Base-by-base conservation (phyloP, 2,888 invertebrate genomes). In the Chironomus riparius region DNA sequence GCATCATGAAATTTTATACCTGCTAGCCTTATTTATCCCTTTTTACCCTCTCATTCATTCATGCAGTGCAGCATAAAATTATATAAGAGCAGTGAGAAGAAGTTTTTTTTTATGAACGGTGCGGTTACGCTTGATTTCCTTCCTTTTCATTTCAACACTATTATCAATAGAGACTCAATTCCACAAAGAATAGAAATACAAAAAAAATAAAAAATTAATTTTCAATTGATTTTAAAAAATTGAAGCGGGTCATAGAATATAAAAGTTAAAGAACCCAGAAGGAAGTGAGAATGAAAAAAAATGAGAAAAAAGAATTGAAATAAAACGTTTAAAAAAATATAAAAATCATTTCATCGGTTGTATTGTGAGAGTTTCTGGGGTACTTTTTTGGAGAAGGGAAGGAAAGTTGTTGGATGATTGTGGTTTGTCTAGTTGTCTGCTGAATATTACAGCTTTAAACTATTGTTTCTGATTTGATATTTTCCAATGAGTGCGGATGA, bases 51-150 rank as follows among this genome's bases (percentile, higher is more conserved):
- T 18, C 68, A n/a, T 28, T 38, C 38, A 38, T 38, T 38, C 38
- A 38, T 38, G 38, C 38, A 38, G 38, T 38, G 38, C 38, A 38
- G 18, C 56, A 18, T 56, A 56, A 56, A 56, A 56, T 56, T 56
- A 38, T 56, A 56, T 22, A n/a, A 68, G 38, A 18, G 69, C 22
- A 38, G 24, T 21, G 38, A 38, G 38, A 38, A 38, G 7, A 38
- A 38, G 10, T 38, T 10, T 38, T 28, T 4, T 28, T 38, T 38
- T 38, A 47, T 6, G 21, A 15, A 68, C 47, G 47, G 47, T 74
- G 74, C 74, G 74, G 74, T 74, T 48, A 74, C 48, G 74, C 21
- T 68, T 68, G 74, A 74, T 74, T 74, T 74, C 74, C 74, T 74
- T 61, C 62, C 62, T 62, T 38, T 68, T 74, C 74, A 74, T 24